Evolutionary conservation across 92 coral and sea anemone species (phyloP).

Genomic region (Bergia sp.): DNA sequence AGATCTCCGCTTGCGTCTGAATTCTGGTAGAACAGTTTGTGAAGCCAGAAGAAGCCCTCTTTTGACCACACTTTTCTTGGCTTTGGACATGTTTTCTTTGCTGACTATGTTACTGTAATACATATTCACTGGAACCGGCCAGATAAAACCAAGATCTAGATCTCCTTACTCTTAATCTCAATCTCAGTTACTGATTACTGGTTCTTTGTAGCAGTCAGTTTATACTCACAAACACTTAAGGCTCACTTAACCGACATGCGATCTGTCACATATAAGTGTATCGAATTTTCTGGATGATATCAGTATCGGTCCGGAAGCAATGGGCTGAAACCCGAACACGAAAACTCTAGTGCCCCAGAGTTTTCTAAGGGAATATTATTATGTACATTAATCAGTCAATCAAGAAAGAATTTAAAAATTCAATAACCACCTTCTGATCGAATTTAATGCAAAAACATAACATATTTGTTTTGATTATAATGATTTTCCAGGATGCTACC

Average conservation of each 20-base stretch:
- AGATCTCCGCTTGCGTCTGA: conserved; percentile 6
- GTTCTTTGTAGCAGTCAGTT: neutral
- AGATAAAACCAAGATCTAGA: neutral
- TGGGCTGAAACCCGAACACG: conserved; percentile 29
- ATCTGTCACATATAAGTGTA: neutral
- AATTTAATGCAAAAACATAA: neutral
- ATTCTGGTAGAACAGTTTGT: conserved; percentile 17
- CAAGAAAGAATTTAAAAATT: too few species aligned
- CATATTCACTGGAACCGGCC: neutral
- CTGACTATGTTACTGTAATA: neutral
- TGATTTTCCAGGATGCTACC: neutral
- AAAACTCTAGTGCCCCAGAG: neutral
- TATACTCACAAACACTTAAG: conserved; percentile 9
- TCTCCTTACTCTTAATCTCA: neutral
- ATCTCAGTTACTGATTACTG: neutral
- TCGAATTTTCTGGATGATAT: conserved; percentile 17
- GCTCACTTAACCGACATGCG: neutral
- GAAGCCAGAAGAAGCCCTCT: conserved; percentile 5
- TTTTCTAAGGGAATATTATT: conserved; percentile 11
- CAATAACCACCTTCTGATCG: neutral
- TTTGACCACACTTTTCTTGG: conserved; percentile 3
- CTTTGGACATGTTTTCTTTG: conserved; percentile 4
- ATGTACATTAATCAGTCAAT: neutral
- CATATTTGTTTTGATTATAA: neutral
- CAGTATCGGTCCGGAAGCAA: neutral